These are phyloP conservation scores for Cyprinus carpio DNA, from an alignment of 2,113 vertebrate species.

Conservation along the genomic window DNA sequence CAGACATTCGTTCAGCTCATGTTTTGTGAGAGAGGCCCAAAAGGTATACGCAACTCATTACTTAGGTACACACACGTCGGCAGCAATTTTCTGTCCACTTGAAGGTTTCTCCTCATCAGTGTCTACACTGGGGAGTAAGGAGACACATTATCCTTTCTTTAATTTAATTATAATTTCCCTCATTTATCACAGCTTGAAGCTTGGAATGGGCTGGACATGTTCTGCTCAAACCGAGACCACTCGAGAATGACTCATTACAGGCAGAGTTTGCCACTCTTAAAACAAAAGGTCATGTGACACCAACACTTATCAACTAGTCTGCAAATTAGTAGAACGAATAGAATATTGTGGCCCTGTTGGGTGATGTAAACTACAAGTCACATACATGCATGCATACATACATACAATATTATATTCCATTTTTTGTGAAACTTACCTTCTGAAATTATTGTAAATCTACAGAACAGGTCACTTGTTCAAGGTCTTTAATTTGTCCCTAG, in stretches of 20 bases:
- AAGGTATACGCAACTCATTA: not conserved
- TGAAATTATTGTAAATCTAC: not conserved
- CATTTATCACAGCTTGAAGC: constrained; percentile 1
- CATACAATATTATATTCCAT: not conserved
- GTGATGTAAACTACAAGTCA: not conserved
- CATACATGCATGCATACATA: no score
- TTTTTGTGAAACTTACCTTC: not conserved
- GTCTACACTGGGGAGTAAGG: not conserved
- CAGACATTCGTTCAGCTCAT: not conserved
- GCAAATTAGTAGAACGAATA: not conserved
- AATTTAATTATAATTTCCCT: constrained; percentile 21
- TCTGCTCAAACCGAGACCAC: not conserved
- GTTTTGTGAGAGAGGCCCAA: not conserved
- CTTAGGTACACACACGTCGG: not conserved
- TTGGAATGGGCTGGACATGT: not conserved
- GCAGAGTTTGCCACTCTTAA: not conserved
- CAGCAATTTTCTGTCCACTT: not conserved
- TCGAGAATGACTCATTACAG: not conserved
- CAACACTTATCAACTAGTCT: not conserved
- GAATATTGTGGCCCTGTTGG: not conserved
- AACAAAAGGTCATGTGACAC: constrained; percentile 12
- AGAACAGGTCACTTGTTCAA: not conserved
- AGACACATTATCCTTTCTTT: constrained; percentile 1
- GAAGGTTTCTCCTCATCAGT: not conserved
- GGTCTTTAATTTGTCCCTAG: not conserved